phyloP scores from a whole-genome alignment of 2,888 invertebrate species.

The Sphecodes monilicornis region DNA sequence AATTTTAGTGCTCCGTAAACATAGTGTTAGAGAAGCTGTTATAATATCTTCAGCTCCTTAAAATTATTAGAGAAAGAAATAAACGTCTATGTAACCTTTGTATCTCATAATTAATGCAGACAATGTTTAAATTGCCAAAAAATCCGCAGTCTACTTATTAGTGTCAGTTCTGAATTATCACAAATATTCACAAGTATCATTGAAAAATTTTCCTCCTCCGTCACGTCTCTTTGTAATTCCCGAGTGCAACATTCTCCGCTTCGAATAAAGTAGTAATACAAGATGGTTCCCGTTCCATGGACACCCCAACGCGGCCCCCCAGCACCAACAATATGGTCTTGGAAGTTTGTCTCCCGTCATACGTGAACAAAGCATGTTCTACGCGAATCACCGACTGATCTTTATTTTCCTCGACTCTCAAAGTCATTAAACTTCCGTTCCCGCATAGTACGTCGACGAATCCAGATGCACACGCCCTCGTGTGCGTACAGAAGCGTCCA shows the following conservation, averaged over 20 bases:
- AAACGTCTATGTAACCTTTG: too few species aligned
- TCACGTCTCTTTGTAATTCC: background rate
- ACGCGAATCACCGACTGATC: slow-evolving; percentile 36
- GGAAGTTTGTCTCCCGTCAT: slow-evolving; percentile 14
- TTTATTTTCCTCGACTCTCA: slow-evolving; percentile 47
- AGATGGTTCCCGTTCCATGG: background rate
- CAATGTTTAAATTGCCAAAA: too few species aligned
- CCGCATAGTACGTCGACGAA: slow-evolving; percentile 22
- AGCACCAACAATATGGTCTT: background rate
- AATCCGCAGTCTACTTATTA: too few species aligned
- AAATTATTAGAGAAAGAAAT: too few species aligned
- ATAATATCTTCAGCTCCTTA: too few species aligned
- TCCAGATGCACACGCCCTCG: slow-evolving; percentile 30
- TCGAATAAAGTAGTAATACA: background rate
- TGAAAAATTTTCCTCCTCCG: background rate
- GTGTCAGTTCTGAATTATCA: background rate
- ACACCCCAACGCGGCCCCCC: background rate
- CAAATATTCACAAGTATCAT: background rate
- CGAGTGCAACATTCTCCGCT: background rate
- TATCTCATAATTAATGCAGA: too few species aligned
- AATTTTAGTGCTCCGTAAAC: too few species aligned
- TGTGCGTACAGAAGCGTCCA: background rate
- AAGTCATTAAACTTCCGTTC: slow-evolving; percentile 59
- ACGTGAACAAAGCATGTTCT: slow-evolving; percentile 6
- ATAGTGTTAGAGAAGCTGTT: too few species aligned